Percentiles rank a stretch among this genome's conserved stretches.
Conservation (phyloP, 1,140 invertebrate species). For the Oscheius sp. region DNA sequence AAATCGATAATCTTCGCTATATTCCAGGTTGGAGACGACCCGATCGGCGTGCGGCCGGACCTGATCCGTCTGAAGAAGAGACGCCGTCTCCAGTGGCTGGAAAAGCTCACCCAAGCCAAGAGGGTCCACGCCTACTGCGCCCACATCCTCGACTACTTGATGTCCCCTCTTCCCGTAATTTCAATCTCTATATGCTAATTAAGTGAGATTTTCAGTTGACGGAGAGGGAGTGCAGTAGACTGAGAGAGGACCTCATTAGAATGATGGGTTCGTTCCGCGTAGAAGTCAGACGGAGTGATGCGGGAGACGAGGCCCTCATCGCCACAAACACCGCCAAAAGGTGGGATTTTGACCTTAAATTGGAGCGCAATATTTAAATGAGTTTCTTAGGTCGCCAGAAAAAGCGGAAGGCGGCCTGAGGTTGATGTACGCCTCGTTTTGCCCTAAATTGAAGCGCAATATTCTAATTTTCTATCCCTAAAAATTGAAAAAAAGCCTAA, state of each 20-base stretch:
- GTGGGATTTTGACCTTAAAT: too few relatives aligned
- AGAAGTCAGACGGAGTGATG: neutral
- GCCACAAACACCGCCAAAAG: slow-evolving; percentile 1
- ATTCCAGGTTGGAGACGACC: neutral
- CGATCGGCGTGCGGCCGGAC: neutral
- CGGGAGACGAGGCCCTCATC: neutral
- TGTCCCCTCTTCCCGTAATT: neutral
- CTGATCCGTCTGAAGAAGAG: neutral
- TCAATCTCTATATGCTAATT: neutral
- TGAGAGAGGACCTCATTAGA: neutral
- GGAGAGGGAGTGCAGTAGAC: neutral
- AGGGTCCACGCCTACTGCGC: too few relatives aligned
- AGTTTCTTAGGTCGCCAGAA: too few relatives aligned
- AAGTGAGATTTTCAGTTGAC: neutral
- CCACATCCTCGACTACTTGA: too few relatives aligned
- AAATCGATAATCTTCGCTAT: too few relatives aligned
- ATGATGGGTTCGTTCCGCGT: neutral
- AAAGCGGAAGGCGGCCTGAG: too few relatives aligned
- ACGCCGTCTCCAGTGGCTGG: neutral
- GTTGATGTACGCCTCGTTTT: neutral
- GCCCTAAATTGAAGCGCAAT: too few relatives aligned
- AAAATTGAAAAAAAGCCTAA: too few relatives aligned
- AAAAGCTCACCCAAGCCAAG: neutral
- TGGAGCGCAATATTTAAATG: too few relatives aligned
- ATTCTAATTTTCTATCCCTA: too few relatives aligned